phyloP scores from a whole-genome alignment of 2,113 vertebrate species.

The Zosterops lateralis region DNA sequence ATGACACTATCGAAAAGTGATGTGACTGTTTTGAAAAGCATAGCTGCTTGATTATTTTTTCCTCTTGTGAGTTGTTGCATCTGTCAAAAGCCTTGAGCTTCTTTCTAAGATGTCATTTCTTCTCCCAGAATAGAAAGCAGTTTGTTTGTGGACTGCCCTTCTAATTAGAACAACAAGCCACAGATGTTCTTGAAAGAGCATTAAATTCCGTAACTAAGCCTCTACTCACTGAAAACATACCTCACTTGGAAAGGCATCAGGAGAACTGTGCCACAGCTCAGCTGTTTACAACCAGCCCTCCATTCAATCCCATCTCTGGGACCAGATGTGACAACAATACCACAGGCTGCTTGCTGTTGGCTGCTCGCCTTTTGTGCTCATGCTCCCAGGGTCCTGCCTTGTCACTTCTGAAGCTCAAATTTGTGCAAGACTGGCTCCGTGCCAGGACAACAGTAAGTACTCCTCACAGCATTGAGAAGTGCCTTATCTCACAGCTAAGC shows the following conservation, averaged over 20 bases:
- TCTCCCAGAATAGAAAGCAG: not conserved
- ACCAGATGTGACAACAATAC: conserved; percentile 13
- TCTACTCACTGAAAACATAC: conserved; percentile 8
- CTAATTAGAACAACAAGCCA: conserved; percentile 9
- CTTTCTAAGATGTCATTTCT: not conserved
- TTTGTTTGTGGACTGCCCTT: not conserved
- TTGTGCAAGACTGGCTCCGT: not conserved
- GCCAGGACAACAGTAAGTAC: not conserved
- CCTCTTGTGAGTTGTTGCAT: not conserved
- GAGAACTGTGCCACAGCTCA: not conserved
- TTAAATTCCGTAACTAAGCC: conserved; percentile 20
- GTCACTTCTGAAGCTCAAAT: not conserved
- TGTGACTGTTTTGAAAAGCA: conserved; percentile 22
- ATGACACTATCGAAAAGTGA: not conserved
- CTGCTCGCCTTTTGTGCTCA: rapidly evolving
- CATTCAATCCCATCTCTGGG: not conserved
- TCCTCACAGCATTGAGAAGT: not conserved
- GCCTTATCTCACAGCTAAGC: not conserved
- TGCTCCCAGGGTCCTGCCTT: not conserved
- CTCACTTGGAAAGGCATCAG: not conserved
- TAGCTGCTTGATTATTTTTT: not conserved
- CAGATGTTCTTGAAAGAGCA: conserved; percentile 12
- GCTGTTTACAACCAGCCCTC: not conserved
- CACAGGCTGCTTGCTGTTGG: not conserved
- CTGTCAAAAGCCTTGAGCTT: not conserved